phyloP scores from a whole-genome alignment of 1,140 invertebrate genomes.

The Penaeus indicus region DNA sequence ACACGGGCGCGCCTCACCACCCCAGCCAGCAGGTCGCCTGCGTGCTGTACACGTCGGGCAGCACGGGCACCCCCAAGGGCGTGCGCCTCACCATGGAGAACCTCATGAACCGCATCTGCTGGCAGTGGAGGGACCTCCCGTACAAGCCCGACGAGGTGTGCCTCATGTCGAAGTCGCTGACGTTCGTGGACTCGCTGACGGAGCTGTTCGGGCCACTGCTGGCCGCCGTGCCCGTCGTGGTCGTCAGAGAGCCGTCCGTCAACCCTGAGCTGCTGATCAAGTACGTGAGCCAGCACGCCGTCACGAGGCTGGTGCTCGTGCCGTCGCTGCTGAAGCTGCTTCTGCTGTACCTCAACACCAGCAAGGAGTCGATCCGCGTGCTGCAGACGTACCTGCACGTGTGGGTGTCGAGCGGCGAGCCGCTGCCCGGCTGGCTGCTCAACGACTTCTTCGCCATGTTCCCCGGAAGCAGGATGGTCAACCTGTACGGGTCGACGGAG shows the following conservation, averaged over 20 bases:
- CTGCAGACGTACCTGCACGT: conserved; percentile 39
- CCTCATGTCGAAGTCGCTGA: conserved; percentile 61
- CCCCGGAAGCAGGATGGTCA: conserved; percentile 43
- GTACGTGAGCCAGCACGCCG: conserved; percentile 44
- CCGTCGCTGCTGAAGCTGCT: conserved; percentile 55
- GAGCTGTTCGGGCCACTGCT: conserved; percentile 50
- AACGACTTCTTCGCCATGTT: conserved; percentile 59
- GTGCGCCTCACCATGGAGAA: conserved; percentile 46
- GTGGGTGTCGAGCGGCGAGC: conserved; percentile 56
- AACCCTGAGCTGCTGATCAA: conserved; percentile 55
- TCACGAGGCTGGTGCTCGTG: conserved; percentile 51
- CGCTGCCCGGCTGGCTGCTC: conserved; percentile 46
- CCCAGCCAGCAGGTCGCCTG: conserved; percentile 26
- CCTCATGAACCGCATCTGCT: conserved; percentile 50
- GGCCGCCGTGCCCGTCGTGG: conserved; percentile 42
- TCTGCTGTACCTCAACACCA: conserved; percentile 57
- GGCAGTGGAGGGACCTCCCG: conserved; percentile 57
- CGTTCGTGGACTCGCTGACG: conserved; percentile 58
- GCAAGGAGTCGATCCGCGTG: conserved; percentile 40
- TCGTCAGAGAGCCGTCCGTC: conserved; percentile 39
- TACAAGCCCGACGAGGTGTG: conserved; percentile 42
- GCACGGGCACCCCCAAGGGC: conserved; percentile 51
- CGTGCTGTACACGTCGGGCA: conserved; percentile 55
- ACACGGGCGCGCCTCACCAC: not conserved
- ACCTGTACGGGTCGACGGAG: conserved; percentile 56